Conservation (phyloP, 2,888 invertebrate species). For the Erebia epiphron region DNA sequence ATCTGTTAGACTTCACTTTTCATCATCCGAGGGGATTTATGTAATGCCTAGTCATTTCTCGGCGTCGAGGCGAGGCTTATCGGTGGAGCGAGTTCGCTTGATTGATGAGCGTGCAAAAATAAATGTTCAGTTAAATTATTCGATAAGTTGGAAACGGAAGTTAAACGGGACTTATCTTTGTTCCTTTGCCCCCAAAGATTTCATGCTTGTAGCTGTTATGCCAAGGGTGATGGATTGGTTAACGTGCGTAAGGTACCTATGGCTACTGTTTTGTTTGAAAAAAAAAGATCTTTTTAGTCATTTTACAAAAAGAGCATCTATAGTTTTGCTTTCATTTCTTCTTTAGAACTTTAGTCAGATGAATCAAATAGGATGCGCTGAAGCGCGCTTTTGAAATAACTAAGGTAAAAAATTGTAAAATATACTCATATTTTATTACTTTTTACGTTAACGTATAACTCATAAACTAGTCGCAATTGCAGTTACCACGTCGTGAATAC, state of each 20-base stretch:
- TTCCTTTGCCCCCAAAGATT: conserved; percentile 78
- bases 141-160: conserved; percentile 84
- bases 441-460: too few species aligned
- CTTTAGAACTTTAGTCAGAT: too few species aligned
- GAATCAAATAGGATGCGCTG: too few species aligned
- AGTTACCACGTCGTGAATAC: too few species aligned
- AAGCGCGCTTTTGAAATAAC: too few species aligned
- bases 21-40: conserved; percentile 84
- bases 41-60: conserved; percentile 85
- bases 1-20: conserved; percentile 85
- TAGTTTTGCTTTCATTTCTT: too few species aligned
- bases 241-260: conserved; percentile 40
- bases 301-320: not conserved
- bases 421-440: too few species aligned
- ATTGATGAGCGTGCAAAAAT: conserved; percentile 84
- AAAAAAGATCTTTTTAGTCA: not conserved
- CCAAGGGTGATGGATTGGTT: conserved; percentile 76
- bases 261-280: conserved; percentile 1
- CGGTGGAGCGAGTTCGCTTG: conserved; percentile 80
- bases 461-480: too few species aligned
- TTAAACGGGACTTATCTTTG: conserved; percentile 84
- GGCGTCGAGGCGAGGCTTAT: conserved; percentile 82
- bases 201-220: conserved; percentile 79
- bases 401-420: too few species aligned
- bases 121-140: conserved; percentile 85